Percentiles rank a stretch among this genome's conserved stretches.
Evolutionary conservation across 37 sponge, comb jelly and placozoan genomes (phyloP).

Genomic region (Crambe crambe): DNA sequence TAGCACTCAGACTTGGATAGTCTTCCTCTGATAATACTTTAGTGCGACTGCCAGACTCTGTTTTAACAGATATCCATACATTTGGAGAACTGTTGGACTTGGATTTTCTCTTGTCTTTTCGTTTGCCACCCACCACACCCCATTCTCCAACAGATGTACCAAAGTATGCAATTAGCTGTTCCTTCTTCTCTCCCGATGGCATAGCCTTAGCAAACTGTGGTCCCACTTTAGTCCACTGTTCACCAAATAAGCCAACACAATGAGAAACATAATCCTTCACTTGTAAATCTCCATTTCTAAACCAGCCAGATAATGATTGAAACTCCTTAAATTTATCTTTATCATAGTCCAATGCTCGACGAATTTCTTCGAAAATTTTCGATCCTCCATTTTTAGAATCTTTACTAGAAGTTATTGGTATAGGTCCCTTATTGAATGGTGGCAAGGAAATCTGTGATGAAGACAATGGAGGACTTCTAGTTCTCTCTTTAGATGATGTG

Average conservation of each 20-base stretch:
- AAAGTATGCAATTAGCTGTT: constrained; percentile 12
- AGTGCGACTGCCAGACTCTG: neutral
- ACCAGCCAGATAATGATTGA: constrained; percentile 39
- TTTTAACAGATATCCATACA: constrained; percentile 4
- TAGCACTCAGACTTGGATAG: constrained; percentile 40
- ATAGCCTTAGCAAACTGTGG: constrained; percentile 31
- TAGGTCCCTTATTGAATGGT: neutral
- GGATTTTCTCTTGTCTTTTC: neutral
- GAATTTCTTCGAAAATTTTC: constrained; percentile 2
- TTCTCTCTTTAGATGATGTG: neutral
- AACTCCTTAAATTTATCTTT: constrained; percentile 37
- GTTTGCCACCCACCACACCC: neutral
- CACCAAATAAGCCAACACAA: constrained; percentile 33
- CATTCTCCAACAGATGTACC: neutral
- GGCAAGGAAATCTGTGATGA: neutral
- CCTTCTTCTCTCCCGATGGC: constrained; percentile 14
- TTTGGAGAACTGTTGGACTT: neutral
- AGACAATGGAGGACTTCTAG: too few species aligned
- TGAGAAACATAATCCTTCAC: constrained; percentile 25
- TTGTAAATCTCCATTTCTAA: constrained; percentile 20
- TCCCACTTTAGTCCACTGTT: constrained; percentile 18
- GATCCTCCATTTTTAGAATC: neutral
- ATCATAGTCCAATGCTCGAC: constrained; percentile 18
- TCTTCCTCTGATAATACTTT: constrained; percentile 26
- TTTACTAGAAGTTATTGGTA: neutral